Percentiles rank a stretch among this genome's conserved stretches.
Conservation (phyloP, 2,888 invertebrate species). For the Nebria salina region DNA sequence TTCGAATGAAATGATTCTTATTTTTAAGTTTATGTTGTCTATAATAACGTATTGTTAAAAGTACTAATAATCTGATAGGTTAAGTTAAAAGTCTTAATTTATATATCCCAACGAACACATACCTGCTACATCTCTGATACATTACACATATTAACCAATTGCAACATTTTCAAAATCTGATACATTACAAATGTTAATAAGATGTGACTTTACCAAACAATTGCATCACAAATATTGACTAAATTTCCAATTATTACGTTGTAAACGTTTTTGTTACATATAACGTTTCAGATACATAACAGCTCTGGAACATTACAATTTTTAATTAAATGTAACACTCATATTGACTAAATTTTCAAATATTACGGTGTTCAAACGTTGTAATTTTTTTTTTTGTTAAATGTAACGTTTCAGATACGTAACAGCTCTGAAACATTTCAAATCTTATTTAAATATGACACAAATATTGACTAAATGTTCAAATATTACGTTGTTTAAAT, state of each 20-base stretch:
- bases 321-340: too few relatives aligned
- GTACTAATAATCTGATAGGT: background rate
- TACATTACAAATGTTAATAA: background rate
- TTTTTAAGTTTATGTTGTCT: conserved; percentile 2
- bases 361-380: too few relatives aligned
- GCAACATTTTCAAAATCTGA: too few relatives aligned
- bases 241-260: too few relatives aligned
- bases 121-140: background rate
- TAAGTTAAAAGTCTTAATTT: background rate
- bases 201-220: too few relatives aligned
- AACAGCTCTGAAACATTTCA: background rate
- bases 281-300: background rate
- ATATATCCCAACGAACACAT: background rate
- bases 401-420: background rate
- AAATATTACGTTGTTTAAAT: too few relatives aligned
- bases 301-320: background rate
- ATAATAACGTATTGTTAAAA: conserved; percentile 7
- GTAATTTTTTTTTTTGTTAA: background rate
- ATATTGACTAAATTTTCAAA: too few relatives aligned
- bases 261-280: background rate
- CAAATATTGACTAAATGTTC: too few relatives aligned
- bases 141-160: too few relatives aligned
- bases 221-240: too few relatives aligned
- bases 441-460: too few relatives aligned
- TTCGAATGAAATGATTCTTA: conserved; percentile 3